Evolutionary conservation across 1,140 invertebrate genomes (phyloP).

Genomic region (Probaryconus sp.): DNA sequence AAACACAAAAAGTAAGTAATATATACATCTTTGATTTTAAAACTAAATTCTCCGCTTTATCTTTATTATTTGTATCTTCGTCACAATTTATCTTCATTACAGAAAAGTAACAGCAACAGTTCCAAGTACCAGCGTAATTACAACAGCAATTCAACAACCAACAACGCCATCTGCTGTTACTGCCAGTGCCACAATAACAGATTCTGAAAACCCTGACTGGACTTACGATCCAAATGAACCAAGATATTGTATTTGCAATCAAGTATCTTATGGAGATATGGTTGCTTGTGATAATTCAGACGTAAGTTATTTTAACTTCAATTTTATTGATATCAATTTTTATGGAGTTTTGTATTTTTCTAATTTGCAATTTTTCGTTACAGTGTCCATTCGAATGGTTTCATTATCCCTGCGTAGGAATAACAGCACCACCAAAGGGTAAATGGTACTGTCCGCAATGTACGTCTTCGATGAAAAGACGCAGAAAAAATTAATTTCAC

Average conservation of each 20-base stretch:
- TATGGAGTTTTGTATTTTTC: too few relatives aligned
- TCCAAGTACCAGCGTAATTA: constrained; percentile 72
- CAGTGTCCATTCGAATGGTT: constrained; percentile 99
- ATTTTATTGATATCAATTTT: too few relatives aligned
- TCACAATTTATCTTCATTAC: too few relatives aligned
- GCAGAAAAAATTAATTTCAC: constrained; percentile 83
- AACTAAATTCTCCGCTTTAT: constrained; percentile 10
- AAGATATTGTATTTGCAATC: constrained; percentile 97
- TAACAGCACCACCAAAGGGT: constrained; percentile 96
- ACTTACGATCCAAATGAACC: constrained; percentile 95
- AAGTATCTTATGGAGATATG: constrained; percentile 99
- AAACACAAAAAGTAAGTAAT: constrained; percentile 82
- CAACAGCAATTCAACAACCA: constrained; percentile 70
- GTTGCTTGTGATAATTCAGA: constrained; percentile 99
- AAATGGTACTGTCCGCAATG: constrained; percentile 99
- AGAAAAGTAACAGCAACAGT: constrained; percentile 75
- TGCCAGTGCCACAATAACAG: constrained; percentile 71
- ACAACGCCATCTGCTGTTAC: constrained; percentile 66
- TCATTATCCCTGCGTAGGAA: constrained; percentile 98
- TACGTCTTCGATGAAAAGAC: constrained; percentile 91
- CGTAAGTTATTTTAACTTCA: constrained; percentile 79
- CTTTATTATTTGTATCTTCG: too few relatives aligned
- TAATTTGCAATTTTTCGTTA: constrained; percentile 31
- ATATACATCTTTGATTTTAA: constrained; percentile 2
- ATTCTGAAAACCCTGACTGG: constrained; percentile 84